Evolutionary conservation across 2,888 invertebrate genomes (phyloP).

Genomic region (Luffia ferchaultella): DNA sequence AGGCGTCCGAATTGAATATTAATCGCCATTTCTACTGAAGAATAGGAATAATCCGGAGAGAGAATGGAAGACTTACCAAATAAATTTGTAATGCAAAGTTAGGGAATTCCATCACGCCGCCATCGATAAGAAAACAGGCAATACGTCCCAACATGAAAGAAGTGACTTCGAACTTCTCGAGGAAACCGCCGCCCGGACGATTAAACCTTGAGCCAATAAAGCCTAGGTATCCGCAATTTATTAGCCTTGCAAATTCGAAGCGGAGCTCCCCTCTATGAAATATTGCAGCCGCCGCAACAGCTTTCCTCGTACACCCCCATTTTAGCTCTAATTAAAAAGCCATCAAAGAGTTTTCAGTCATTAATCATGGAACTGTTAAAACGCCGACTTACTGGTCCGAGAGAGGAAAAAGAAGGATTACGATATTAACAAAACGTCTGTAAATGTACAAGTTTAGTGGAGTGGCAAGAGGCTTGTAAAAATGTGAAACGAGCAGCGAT

Average conservation of each 20-base stretch:
- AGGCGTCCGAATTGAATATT: constrained; percentile 64
- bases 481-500: constrained; percentile 36
- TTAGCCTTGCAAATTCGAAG: constrained; percentile 64
- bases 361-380: constrained; percentile 67
- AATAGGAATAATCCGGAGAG: constrained; percentile 55
- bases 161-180: constrained; percentile 29
- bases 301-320: constrained; percentile 57
- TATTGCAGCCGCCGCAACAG: constrained; percentile 53
- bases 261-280: constrained; percentile 50
- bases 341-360: constrained; percentile 67
- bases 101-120: constrained; percentile 58
- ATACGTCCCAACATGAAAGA: too few relatives aligned
- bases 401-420: constrained; percentile 50
- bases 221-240: constrained; percentile 63
- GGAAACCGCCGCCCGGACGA: constrained; percentile 41
- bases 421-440: constrained; percentile 57
- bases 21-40: constrained; percentile 59
- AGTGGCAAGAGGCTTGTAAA: constrained; percentile 46
- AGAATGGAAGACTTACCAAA: constrained; percentile 42
- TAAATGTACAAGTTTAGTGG: constrained; percentile 56
- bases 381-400: constrained; percentile 51
- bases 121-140: constrained; percentile 14
- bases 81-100: constrained; percentile 66
- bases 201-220: constrained; percentile 58
- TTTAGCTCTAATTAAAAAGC: constrained; percentile 68